These are phyloP conservation scores for Coregonus clupeaformis DNA, from an alignment of 2,113 vertebrate genomes.

Conservation along the genomic window DNA sequence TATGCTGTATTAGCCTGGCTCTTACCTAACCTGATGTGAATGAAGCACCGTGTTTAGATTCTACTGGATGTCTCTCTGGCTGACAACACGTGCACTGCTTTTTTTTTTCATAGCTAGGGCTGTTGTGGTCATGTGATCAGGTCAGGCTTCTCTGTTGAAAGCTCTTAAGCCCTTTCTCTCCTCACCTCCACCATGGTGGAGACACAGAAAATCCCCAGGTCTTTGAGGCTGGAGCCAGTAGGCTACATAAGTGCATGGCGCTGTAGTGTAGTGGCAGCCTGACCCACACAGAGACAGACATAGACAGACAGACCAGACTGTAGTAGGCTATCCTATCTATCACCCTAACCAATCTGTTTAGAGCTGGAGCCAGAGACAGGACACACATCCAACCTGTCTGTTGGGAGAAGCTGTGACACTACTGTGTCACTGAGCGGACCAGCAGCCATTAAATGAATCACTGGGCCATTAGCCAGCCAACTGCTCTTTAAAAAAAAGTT, in stretches of 20 bases:
- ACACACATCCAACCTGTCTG: no score
- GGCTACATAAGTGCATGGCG: background rate
- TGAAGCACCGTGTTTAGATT: background rate
- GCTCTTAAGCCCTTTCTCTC: constrained; percentile 17
- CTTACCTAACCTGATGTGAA: background rate
- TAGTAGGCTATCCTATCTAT: no score
- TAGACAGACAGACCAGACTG: no score
- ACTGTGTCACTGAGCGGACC: no score
- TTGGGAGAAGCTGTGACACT: no score
- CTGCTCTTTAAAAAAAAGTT: no score
- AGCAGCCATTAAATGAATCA: no score
- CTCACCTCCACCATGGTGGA: background rate
- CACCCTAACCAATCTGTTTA: no score
- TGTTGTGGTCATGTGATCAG: constrained; percentile 14
- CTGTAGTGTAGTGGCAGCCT: background rate
- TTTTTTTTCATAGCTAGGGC: background rate
- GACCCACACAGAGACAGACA: background rate
- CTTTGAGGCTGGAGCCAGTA: background rate
- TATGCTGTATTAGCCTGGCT: background rate
- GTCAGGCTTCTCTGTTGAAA: background rate
- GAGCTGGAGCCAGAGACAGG: no score
- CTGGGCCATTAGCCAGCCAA: no score
- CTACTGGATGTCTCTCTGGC: constrained; percentile 1
- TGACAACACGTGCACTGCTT: background rate
- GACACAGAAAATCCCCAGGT: background rate